Evolutionary conservation across 2,888 invertebrate species (phyloP), one percentile per base, ranked within the genome.

Genomic region (Abrostola tripartita): DNA sequence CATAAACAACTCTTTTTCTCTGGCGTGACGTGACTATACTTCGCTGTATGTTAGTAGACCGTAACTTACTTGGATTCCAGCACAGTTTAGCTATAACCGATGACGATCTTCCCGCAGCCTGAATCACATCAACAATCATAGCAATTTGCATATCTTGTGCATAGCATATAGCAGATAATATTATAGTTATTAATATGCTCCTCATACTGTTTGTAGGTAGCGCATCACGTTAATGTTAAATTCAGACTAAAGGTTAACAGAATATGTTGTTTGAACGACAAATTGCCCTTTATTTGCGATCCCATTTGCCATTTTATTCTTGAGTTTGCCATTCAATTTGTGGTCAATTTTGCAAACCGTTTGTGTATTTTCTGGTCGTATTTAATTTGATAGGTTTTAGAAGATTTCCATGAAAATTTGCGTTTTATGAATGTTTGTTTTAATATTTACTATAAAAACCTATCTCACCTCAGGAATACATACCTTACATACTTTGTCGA

Each of bases 51-150:
- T 40, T 4, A 40, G n/a, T n/a, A 6, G 5, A 24, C 9, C 6
- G 5, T 37, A 7, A 72, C 90, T 90, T 85, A 92, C 92, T 74
- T 41, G 79, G 74, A 42, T 84, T 49, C 87, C 90, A 90, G 68
- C 92, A 92, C 61, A 90, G 75, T 68, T 83, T 85, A 40, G 87
- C 87, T 56, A 89, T 82, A 36, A 92, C 75, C 53, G 84, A 80
- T 38, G 88, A 81, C 12, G 91, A 88, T 77, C 82, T 86, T 55
- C 83, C 81, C 74, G 81, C 82, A n/a, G 83, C 77, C 61, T 81
- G 69, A 49, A 92, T 83, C n/a, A 90, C 71, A 74, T 90, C 90
- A 49, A 82, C 76, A 44, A 92, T 78, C 78, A 90, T 83, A 10
- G 64, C 52, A 24, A 78, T 69, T 68, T 85, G 85, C 4, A 72